These are phyloP conservation scores for Anoura caudifer DNA, from an alignment of 2,113 vertebrate species.

Conservation along the genomic window DNA sequence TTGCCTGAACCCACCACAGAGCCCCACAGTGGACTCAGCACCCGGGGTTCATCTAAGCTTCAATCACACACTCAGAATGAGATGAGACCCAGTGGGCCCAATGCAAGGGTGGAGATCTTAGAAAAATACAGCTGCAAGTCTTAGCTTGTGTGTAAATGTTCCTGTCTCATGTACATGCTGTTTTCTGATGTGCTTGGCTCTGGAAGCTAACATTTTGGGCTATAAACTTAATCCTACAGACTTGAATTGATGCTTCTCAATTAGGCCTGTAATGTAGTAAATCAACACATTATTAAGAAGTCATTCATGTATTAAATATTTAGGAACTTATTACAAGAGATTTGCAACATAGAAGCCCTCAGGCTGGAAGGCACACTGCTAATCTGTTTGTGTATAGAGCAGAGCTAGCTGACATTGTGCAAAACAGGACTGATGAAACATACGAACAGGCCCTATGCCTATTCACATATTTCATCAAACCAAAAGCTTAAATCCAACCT, in stretches of 20 bases:
- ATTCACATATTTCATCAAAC: neutral
- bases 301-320: constrained; percentile 48
- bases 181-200: constrained; percentile 24
- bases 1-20: neutral
- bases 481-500: neutral
- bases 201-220: neutral
- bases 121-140: constrained; percentile 30
- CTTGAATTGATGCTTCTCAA: constrained; percentile 38
- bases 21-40: neutral
- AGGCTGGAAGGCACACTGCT: neutral
- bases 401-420: neutral
- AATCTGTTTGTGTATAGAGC: neutral
- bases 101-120: neutral
- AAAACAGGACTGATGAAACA: neutral
- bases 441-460: neutral
- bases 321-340: constrained; percentile 55
- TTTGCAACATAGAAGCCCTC: constrained; percentile 46
- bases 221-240: constrained; percentile 46
- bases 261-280: constrained; percentile 35
- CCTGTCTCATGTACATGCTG: neutral
- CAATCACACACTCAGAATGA: neutral
- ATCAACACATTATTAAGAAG: constrained; percentile 50
- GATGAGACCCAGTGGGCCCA: neutral
- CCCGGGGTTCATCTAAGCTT: neutral
- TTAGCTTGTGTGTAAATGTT: neutral